Conservation (phyloP, 2,797 vertebrate genomes). For the Limosa lapponica region DNA sequence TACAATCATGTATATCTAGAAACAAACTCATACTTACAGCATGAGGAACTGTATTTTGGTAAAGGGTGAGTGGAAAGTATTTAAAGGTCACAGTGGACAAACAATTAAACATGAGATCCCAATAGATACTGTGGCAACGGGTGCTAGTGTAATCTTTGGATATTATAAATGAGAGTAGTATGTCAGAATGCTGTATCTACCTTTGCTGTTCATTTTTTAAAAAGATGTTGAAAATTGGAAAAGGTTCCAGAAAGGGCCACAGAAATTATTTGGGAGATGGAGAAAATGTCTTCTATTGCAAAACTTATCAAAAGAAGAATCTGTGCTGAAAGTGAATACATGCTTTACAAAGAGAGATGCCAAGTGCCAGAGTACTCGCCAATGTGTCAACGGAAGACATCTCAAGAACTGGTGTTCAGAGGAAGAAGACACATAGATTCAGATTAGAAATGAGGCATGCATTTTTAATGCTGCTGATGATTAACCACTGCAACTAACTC, state of each 20-base stretch:
- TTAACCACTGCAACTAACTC: not conserved
- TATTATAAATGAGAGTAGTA: not conserved
- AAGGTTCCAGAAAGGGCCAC: not conserved
- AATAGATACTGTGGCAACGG: not conserved
- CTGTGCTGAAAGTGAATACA: not conserved
- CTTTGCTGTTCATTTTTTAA: not conserved
- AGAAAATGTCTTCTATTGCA: not conserved
- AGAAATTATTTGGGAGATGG: not conserved
- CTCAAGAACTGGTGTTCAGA: not conserved
- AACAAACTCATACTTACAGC: not conserved
- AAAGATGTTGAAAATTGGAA: not conserved
- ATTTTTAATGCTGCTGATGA: not conserved
- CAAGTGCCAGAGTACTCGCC: not conserved
- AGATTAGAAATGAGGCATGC: not conserved
- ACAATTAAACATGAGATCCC: not conserved
- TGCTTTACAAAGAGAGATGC: not conserved
- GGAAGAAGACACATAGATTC: not conserved
- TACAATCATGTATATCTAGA: not conserved
- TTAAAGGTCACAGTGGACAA: conserved; percentile 7
- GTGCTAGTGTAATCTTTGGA: not conserved
- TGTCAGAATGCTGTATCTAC: not conserved
- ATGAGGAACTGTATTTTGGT: not conserved
- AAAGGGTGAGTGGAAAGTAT: not conserved
- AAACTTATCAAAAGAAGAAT: not conserved
- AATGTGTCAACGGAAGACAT: not conserved